Percentiles rank a stretch among this genome's conserved stretches.
phyloP scores from a whole-genome alignment of 2,888 invertebrate genomes.

The Galeruca laticollis region DNA sequence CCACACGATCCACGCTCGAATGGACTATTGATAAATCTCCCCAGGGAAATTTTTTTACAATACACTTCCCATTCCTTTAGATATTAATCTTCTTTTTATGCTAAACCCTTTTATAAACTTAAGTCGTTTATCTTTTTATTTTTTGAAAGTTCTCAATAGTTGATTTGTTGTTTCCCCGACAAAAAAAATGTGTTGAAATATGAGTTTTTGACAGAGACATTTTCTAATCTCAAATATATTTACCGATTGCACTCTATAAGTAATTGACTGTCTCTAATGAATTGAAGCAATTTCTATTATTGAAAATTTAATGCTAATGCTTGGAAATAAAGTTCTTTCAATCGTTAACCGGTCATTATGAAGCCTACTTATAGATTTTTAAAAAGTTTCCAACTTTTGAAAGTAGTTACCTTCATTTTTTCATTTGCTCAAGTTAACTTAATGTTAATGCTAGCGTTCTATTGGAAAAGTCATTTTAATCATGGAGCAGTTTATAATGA shows the following conservation, averaged over 20 bases:
- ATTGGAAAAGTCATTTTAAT: neutral
- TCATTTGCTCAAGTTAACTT: neutral
- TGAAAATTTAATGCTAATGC: too few relatives aligned
- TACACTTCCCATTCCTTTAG: neutral
- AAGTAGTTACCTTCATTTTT: neutral
- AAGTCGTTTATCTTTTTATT: slow-evolving; percentile 6
- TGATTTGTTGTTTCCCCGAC: neutral
- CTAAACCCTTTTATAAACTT: slow-evolving; percentile 16
- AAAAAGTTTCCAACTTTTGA: neutral
- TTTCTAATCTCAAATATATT: too few relatives aligned
- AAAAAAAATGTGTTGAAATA: neutral
- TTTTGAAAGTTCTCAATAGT: neutral
- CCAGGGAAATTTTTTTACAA: slow-evolving; percentile 11
- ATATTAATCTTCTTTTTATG: slow-evolving; percentile 22
- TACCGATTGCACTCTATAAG: too few relatives aligned
- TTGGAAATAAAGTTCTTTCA: too few relatives aligned
- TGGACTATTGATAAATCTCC: slow-evolving; percentile 36
- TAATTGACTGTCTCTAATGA: too few relatives aligned
- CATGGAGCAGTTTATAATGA: neutral
- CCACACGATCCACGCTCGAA: slow-evolving; percentile 22
- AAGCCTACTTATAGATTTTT: neutral
- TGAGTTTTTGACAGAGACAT: neutral
- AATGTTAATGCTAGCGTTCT: neutral
- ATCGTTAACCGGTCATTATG: neutral
- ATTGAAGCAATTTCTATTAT: too few relatives aligned